phyloP scores from a whole-genome alignment of 1,140 invertebrate species.

The Halictus rubicundus region DNA sequence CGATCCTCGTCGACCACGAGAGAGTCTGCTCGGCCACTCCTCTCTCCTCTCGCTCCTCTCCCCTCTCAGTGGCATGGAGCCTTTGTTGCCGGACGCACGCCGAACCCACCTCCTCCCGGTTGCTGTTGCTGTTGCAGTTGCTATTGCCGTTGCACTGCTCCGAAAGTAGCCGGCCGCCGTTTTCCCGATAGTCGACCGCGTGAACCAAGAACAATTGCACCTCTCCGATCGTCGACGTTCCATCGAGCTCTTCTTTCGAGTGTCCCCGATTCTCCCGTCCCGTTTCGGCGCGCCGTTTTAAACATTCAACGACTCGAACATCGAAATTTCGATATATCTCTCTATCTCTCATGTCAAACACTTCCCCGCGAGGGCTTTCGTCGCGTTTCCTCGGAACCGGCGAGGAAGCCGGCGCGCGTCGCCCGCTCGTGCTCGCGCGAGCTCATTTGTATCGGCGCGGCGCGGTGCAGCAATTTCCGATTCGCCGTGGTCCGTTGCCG shows the following conservation, averaged over 20 bases:
- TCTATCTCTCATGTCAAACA: too few relatives aligned
- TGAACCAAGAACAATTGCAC: slow-evolving; percentile 57
- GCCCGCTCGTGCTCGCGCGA: slow-evolving; percentile 1
- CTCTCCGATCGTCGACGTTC: slow-evolving; percentile 38
- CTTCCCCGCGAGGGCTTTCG: too few relatives aligned
- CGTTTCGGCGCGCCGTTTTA: too few relatives aligned
- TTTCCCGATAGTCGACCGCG: slow-evolving; percentile 53
- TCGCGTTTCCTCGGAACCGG: too few relatives aligned
- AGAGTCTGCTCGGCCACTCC: not conserved
- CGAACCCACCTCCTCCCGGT: not conserved
- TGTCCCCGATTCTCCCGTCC: too few relatives aligned
- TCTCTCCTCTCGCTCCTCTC: too few relatives aligned
- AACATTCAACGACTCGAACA: too few relatives aligned
- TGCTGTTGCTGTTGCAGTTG: slow-evolving; percentile 1
- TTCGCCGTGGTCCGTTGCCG: slow-evolving; percentile 27
- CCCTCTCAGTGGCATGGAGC: slow-evolving; percentile 7
- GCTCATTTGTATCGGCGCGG: slow-evolving; percentile 44
- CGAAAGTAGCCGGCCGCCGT: slow-evolving; percentile 47
- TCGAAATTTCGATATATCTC: too few relatives aligned
- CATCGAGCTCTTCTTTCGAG: too few relatives aligned
- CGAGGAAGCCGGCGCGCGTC: too few relatives aligned
- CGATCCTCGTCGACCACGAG: slow-evolving; percentile 35
- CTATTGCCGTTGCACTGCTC: slow-evolving; percentile 33
- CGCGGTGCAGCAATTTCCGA: slow-evolving; percentile 46
- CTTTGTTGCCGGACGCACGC: slow-evolving; percentile 40